Evolutionary conservation across 2,797 vertebrate species (phyloP).

Genomic region (Rhynchonycteris naso): DNA sequence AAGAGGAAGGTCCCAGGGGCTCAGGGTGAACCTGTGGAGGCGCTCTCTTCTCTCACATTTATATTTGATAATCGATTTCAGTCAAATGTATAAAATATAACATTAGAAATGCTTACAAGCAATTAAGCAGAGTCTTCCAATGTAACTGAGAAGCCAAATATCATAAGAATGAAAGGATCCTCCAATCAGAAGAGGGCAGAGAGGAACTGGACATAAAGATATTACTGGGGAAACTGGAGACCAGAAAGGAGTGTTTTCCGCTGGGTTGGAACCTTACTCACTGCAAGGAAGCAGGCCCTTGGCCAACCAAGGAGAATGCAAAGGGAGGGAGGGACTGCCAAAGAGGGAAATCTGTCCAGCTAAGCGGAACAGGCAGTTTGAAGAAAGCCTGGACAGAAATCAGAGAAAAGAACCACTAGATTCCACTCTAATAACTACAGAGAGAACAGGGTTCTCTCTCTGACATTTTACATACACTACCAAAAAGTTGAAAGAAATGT

Average conservation of each 20-base stretch:
- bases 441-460: not conserved
- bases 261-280: not conserved
- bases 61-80: not conserved
- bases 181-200: not conserved
- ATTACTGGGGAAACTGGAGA: not conserved
- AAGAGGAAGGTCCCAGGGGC: not conserved
- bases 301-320: not conserved
- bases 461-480: not conserved
- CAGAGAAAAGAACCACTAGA: slow-evolving; percentile 5
- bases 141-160: not conserved
- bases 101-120: not conserved
- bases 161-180: not conserved
- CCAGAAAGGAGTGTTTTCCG: not conserved
- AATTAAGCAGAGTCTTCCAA: not conserved
- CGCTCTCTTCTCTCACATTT: not conserved
- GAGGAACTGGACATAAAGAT: not conserved
- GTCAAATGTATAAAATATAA: not conserved
- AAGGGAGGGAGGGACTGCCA: not conserved
- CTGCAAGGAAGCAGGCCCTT: not conserved
- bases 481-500: slow-evolving; percentile 4
- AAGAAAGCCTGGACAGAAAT: slow-evolving; percentile 36
- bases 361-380: not conserved
- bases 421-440: not conserved
- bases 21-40: not conserved
- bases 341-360: not conserved